A percentile compares a stretch with the other conserved stretches of the same genome.
Conservation (phyloP, 2,113 vertebrate genomes). For the Onychorhynchus coronatus region DNA sequence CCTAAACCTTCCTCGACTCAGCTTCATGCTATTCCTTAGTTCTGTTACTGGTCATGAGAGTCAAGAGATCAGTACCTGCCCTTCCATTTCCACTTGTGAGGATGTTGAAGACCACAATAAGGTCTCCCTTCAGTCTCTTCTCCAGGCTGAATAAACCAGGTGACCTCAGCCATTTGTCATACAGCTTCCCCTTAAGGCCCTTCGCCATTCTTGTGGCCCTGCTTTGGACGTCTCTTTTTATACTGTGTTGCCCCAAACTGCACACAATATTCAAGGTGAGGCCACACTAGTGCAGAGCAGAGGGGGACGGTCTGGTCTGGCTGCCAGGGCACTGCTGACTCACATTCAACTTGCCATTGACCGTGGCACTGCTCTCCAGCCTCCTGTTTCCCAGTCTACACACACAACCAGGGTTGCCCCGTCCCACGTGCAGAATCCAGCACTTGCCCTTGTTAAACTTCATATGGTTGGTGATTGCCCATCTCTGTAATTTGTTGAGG, state of each 20-base stretch:
- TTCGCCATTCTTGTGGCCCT: neutral
- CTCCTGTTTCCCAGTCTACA: fast-evolving
- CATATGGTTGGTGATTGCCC: neutral
- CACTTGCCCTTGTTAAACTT: neutral
- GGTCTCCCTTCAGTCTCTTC: neutral
- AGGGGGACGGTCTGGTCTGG: neutral
- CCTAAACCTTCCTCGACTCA: neutral
- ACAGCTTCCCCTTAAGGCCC: neutral
- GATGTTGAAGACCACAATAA: neutral
- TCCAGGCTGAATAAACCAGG: neutral
- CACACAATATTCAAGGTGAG: neutral
- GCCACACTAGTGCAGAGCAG: neutral
- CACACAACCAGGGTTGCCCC: neutral
- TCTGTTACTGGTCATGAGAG: neutral
- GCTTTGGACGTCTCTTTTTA: neutral
- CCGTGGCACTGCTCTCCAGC: neutral
- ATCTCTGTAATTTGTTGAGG: neutral
- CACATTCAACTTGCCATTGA: neutral
- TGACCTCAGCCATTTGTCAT: neutral
- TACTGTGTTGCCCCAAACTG: neutral
- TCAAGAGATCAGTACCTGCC: neutral
- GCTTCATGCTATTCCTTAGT: neutral
- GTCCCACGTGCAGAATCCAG: neutral
- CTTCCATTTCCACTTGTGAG: neutral
- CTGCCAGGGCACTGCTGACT: neutral